A percentile compares a stretch with the other conserved stretches of the same genome.
Conservation (phyloP, 1,140 invertebrate genomes). For the Orchesella cincta region DNA sequence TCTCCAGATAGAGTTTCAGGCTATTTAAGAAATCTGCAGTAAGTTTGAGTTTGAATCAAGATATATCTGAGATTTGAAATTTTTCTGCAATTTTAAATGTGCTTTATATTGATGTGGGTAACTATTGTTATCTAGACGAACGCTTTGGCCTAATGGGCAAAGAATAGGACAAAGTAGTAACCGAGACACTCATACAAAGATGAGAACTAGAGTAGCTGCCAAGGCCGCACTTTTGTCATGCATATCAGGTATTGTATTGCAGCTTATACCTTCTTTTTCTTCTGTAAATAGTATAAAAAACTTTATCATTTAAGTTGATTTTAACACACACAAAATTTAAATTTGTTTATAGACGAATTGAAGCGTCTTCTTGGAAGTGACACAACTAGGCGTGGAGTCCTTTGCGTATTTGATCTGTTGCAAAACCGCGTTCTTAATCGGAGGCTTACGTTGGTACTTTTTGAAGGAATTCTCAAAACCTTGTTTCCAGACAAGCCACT, state of each 20-base stretch:
- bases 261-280: slow-evolving; percentile 15
- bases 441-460: slow-evolving; percentile 80
- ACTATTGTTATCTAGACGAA: slow-evolving; percentile 62
- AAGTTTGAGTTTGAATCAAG: slow-evolving; percentile 55
- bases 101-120: slow-evolving; percentile 25
- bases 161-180: slow-evolving; percentile 64
- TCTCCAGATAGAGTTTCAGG: slow-evolving; percentile 86
- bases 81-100: neutral
- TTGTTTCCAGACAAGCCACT: slow-evolving; percentile 67
- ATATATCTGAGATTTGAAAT: slow-evolving; percentile 24
- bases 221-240: slow-evolving; percentile 80
- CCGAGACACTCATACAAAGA: slow-evolving; percentile 71
- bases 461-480: slow-evolving; percentile 76
- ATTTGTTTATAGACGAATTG: slow-evolving; percentile 73
- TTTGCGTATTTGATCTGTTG: slow-evolving; percentile 67
- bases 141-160: slow-evolving; percentile 76
- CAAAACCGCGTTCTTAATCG: slow-evolving; percentile 83
- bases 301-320: neutral
- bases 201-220: slow-evolving; percentile 78
- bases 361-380: slow-evolving; percentile 88
- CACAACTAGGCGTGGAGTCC: slow-evolving; percentile 79
- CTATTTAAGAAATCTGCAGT: slow-evolving; percentile 84
- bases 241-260: slow-evolving; percentile 65
- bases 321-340: neutral
- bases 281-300: neutral